Base-by-base conservation (phyloP, 2,888 invertebrate genomes). In the Trisateles emortualis region DNA sequence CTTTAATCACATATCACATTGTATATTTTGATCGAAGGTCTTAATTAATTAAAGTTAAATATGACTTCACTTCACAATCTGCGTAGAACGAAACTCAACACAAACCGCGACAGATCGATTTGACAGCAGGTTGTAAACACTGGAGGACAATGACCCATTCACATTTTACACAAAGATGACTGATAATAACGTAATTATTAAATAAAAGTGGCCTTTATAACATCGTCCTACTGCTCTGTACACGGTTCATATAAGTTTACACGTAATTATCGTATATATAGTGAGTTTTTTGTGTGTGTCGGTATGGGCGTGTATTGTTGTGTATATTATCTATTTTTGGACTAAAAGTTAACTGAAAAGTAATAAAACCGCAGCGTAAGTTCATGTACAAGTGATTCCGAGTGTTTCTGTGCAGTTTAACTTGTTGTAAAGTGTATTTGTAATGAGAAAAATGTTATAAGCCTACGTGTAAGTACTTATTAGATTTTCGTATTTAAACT, bases 131-230 rank as follows among this genome's bases (percentile, higher is more conserved):
- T 82, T 86, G 86, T 90, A 90, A 90, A 90, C 88, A 90, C 8
- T 43, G 45, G 58, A 68, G 87, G 81, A 82, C 89, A 88, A 83
- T 90, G 90, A 90, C 88, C 80, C 73, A 51, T 72, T 64, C 36
- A 72, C 53, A 68, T 78, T 67, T 57, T 6, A 8, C 55, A 44
- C 44, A 55, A 76, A 78, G 77, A 76, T 52, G 63, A 73, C 68
- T 72, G 70, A 81, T 79, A 83, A 63, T 68, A 51, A 48, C 22
- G 39, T 68, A 72, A 67, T 78, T 63, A 75, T 85, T 68, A 81
- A 81, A 80, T 68, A 86, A 87, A 86, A 70, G 71, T 74, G 64
- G 61, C 60, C 64, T 74, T 9, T 33, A 52, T 55, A 62, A 60
- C 70, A 70, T 68, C 43, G 36, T 47, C 52, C 50, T 50, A 52